Evolutionary conservation across 2,113 vertebrate species (phyloP).

Genomic region (Thalassoma bifasciatum): DNA sequence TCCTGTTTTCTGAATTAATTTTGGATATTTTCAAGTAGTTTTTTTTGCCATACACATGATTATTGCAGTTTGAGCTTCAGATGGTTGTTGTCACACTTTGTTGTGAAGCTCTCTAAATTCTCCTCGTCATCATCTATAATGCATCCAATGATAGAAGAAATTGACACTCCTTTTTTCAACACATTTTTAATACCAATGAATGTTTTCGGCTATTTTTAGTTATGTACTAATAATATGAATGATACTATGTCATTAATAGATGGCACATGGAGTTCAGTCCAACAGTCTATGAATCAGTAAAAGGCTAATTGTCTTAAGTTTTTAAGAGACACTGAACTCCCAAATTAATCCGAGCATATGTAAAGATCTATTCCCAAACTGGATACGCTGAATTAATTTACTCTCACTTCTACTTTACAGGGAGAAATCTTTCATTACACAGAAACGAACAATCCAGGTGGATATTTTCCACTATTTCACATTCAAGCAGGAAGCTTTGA

Average conservation of each 20-base stretch:
- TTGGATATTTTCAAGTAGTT: no score
- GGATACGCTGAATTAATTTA: slow-evolving; percentile 9
- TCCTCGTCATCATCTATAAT: no score
- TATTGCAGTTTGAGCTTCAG: no score
- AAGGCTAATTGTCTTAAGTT: not conserved
- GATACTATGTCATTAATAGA: not conserved
- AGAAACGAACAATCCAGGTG: not conserved
- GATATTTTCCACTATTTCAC: not conserved
- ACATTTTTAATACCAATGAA: not conserved
- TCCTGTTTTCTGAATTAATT: no score
- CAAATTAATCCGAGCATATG: not conserved
- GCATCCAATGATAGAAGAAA: no score
- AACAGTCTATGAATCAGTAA: not conserved
- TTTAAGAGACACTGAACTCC: not conserved
- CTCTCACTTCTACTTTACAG: not conserved
- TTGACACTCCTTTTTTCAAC: no score
- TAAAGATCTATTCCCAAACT: slow-evolving; percentile 2
- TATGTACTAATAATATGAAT: no score
- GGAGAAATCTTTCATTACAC: not conserved
- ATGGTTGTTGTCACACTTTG: no score
- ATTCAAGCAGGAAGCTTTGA: not conserved
- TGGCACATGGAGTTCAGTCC: not conserved
- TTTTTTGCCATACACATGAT: no score
- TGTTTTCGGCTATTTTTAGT: not conserved
- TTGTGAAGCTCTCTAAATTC: no score